Base-by-base conservation (phyloP, 2,113 vertebrate genomes). In the Cyprichromis sp. region DNA sequence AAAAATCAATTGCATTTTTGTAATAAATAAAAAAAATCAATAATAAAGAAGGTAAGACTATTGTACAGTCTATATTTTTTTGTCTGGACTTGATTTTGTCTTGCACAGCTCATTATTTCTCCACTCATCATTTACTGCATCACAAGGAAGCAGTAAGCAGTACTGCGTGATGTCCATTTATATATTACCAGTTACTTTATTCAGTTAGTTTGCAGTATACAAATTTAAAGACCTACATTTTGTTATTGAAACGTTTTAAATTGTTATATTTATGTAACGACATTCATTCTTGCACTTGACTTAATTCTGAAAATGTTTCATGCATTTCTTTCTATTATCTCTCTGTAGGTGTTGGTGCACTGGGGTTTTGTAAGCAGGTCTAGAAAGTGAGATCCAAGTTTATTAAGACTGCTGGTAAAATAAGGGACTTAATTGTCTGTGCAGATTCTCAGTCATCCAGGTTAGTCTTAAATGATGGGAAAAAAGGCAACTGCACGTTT, bases 401-500 rank as follows among this genome's bases (percentile, higher is more conserved):
- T 38, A 68, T 38, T 38, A 21, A 38, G 34, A 68, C 63, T 21
- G 34, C 63, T 68, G 34, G 16, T 34, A 68, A 38, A 21, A 1
- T 68, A 68, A 68, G 34, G 0, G 61, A 66, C 34, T 38, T 38
- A 0, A 66, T 13, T 21, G 17, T 36, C 31, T n/a, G 61, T 66
- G 61, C 34, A 8, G 61, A 66, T 38, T 66, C 61, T 38, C 4
- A 66, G 61, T 66, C 61, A 68, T 38, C 34, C 34, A 13, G 61
- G 34, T 66, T n/a, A 0, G 34, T 4, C 61, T 66, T 38, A 66
- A 66, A 66, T 13, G 1, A 66, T 0, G 1, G 4, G 1, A 13
- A 34, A n/a, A 38, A 66, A 66, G 61, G 34, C 34, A 38, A 2
- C 10, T 21, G 19, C 19, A 66, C 16, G 17, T 61, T 61, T 31